Base-by-base conservation (phyloP, 2,888 invertebrate species). In the Sipunculus nudus region DNA sequence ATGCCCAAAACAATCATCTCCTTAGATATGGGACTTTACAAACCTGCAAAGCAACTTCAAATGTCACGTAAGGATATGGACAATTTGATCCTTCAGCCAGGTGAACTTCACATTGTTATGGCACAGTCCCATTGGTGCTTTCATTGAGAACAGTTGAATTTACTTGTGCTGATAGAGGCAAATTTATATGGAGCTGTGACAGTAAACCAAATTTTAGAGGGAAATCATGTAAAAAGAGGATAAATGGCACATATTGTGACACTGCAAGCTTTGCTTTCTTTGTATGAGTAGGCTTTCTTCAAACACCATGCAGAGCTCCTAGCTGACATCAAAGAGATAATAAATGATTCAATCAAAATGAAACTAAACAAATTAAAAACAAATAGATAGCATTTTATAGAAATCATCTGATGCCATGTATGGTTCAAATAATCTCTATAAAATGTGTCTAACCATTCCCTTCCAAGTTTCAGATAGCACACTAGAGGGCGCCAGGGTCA, bases 41-140 rank as follows among this genome's bases (percentile, higher is more conserved):
- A 54, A 23, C 43, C 13, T 10, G 38, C 32, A 23, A 31, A 35
- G 13, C 0, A 35, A 21, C 21, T 35, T 10, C 35, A 47, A 28
- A 29, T 25, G 28, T 21, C 47, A 25, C 0, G n/a, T 5, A 19
- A 2, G 19, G 2, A 43, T 3, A 13, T 25, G 13, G 10, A 16
- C 35, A 35, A 35, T 16, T 35, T 35, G 2, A 25, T 13, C 13
- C 10, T 16, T 28, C 3, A 4, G 6, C 8, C 38, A 35, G 32
- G 31, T 19, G 46, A 54, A 21, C 54, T 45, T 19, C 23, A 54
- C n/a, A 25, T 46, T 43, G 54, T 46, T 23, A 46, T 54, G 32
- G 31, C 46, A 13, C 35, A 35, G n/a, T n/a, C n/a, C n/a, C n/a
- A n/a, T n/a, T n/a, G n/a, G n/a, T n/a, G n/a, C n/a, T n/a, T n/a